Conservation (phyloP, 2,797 vertebrate species). For the Pangasius djambal region DNA sequence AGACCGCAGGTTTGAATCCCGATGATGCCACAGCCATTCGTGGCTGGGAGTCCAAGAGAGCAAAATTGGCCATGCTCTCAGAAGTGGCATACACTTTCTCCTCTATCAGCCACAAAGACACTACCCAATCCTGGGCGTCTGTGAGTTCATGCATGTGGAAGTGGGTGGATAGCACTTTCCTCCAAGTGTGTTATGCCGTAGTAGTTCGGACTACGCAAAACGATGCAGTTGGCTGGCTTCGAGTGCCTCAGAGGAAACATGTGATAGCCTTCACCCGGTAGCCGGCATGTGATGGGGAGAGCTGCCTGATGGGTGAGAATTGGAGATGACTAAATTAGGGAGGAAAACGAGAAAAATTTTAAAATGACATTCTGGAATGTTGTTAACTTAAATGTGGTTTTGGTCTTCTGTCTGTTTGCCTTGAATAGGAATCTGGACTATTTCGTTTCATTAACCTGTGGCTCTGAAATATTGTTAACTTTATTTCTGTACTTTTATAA, state of each 20-base stretch:
- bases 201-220: too few species aligned
- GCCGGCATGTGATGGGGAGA: too few species aligned
- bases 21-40: neutral
- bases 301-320: neutral
- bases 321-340: neutral
- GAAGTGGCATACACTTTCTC: too few species aligned
- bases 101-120: neutral
- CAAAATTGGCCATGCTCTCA: neutral
- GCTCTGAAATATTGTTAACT: neutral
- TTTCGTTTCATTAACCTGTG: neutral
- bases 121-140: neutral
- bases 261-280: too few species aligned
- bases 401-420: neutral
- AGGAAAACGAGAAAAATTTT: neutral
- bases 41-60: neutral
- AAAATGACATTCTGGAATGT: neutral
- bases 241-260: too few species aligned
- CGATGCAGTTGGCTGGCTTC: too few species aligned
- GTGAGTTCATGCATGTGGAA: neutral
- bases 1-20: neutral
- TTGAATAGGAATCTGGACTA: neutral
- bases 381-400: neutral
- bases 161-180: neutral
- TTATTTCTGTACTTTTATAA: too few species aligned
- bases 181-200: too few species aligned